phyloP scores from a whole-genome alignment of 37 sponge, comb jelly and placozoan genomes.

The Agelas oroides region DNA sequence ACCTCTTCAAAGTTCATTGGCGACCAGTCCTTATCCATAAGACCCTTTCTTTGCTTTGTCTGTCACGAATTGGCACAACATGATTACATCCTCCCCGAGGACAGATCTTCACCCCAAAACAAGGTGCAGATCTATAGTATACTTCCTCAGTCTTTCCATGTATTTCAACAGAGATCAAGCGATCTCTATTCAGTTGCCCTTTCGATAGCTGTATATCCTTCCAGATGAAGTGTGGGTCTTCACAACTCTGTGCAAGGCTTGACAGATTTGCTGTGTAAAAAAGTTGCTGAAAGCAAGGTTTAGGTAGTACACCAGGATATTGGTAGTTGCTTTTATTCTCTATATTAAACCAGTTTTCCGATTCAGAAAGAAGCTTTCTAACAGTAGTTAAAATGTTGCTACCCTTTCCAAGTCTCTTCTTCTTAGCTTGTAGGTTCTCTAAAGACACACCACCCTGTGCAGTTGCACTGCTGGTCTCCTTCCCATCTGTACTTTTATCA shows the following conservation, averaged over 20 bases:
- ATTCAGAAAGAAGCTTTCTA: neutral
- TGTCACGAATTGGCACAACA: neutral
- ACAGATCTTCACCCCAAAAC: neutral
- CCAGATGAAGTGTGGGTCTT: neutral
- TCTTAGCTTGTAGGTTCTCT: neutral
- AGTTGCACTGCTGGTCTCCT: neutral
- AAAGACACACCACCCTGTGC: neutral
- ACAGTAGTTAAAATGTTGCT: slow-evolving; percentile 3
- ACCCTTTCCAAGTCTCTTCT: slow-evolving; percentile 12
- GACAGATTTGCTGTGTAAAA: neutral
- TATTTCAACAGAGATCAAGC: neutral
- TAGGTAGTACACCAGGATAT: slow-evolving; percentile 15
- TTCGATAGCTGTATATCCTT: slow-evolving; percentile 1
- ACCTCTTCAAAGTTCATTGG: slow-evolving; percentile 25
- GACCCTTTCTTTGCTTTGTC: slow-evolving; percentile 15
- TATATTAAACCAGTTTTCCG: slow-evolving; percentile 19
- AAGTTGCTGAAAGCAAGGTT: neutral
- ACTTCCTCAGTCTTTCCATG: neutral
- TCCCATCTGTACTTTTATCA: neutral
- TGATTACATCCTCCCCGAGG: neutral
- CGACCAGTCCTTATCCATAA: slow-evolving; percentile 2
- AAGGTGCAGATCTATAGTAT: slow-evolving; percentile 7
- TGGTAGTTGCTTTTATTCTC: slow-evolving; percentile 12
- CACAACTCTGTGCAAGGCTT: neutral
- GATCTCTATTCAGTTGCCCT: slow-evolving; percentile 7